Percentiles rank a stretch among this genome's conserved stretches.
Evolutionary conservation across 2,888 invertebrate genomes (phyloP).

Genomic region (Drosophila quinaria): DNA sequence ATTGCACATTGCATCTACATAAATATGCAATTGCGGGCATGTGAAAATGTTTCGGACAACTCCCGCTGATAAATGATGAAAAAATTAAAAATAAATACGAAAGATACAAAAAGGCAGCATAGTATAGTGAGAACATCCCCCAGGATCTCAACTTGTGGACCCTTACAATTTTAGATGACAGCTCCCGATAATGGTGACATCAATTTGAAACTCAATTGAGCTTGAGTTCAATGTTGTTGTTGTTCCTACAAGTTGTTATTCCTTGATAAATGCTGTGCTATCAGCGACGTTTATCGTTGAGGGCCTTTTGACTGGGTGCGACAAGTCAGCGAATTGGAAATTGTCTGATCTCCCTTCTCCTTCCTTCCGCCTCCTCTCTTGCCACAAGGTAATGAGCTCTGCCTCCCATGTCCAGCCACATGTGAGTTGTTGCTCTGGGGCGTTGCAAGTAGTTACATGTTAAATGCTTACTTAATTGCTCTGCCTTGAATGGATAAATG

Average conservation of each 20-base stretch:
- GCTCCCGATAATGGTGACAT: conserved; percentile 84
- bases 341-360: conserved; percentile 15
- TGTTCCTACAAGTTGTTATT: conserved; percentile 56
- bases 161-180: conserved; percentile 77
- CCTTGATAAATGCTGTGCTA: conserved; percentile 76
- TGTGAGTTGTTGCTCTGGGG: conserved; percentile 48
- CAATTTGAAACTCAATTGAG: conserved; percentile 85
- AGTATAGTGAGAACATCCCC: not conserved
- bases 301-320: conserved; percentile 68
- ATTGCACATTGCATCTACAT: conserved; percentile 79
- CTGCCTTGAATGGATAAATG: conserved; percentile 58
- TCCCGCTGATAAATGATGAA: conserved; percentile 75
- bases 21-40: conserved; percentile 81
- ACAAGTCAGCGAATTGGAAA: conserved; percentile 78
- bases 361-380: not conserved
- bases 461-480: conserved; percentile 72
- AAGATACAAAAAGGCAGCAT: conserved; percentile 29
- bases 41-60: conserved; percentile 52
- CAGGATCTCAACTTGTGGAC: conserved; percentile 7
- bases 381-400: conserved; percentile 48
- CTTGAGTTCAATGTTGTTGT: conserved; percentile 51
- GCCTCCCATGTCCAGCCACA: conserved; percentile 16
- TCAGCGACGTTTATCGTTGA: conserved; percentile 75
- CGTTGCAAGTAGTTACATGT: conserved; percentile 72
- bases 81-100: conserved; percentile 75